A percentile compares a stretch with the other conserved stretches of the same genome.
phyloP scores from a whole-genome alignment of 2,888 invertebrate species.

The Magallana nippona region DNA sequence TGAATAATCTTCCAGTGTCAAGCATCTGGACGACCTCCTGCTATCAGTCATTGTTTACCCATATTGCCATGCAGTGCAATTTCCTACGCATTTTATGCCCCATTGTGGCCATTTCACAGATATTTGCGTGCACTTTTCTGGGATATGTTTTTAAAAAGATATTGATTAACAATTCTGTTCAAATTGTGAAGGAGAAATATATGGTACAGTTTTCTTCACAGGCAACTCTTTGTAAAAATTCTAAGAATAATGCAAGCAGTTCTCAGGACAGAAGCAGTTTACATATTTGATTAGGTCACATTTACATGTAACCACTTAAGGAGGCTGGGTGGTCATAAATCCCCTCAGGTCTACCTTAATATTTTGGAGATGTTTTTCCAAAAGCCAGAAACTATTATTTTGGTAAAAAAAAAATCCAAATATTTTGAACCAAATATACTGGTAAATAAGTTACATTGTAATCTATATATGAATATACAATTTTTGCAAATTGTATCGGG shows the following conservation, averaged over 20 bases:
- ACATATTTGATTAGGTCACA: conserved; percentile 10
- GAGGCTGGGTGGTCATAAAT: too few relatives aligned
- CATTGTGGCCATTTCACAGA: neutral
- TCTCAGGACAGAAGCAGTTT: neutral
- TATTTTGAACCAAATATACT: too few relatives aligned
- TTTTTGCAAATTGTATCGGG: too few relatives aligned
- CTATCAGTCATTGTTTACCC: neutral
- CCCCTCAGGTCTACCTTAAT: neutral
- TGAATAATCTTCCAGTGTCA: neutral
- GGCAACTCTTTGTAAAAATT: neutral
- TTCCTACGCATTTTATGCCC: conserved; percentile 10
- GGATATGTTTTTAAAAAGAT: conserved; percentile 24
- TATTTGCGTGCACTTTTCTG: conserved; percentile 8
- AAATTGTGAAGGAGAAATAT: neutral
- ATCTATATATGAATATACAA: too few relatives aligned
- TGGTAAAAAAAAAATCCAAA: too few relatives aligned
- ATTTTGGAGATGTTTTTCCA: too few relatives aligned
- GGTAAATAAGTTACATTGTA: too few relatives aligned
- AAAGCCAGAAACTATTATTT: too few relatives aligned
- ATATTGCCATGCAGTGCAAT: neutral
- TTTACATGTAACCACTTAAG: too few relatives aligned
- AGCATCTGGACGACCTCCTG: neutral
- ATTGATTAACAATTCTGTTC: conserved; percentile 4
- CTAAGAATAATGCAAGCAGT: neutral
- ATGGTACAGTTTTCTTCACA: neutral